Evolutionary conservation across 2,888 invertebrate species (phyloP).

Genomic region (Meloe dianella): DNA sequence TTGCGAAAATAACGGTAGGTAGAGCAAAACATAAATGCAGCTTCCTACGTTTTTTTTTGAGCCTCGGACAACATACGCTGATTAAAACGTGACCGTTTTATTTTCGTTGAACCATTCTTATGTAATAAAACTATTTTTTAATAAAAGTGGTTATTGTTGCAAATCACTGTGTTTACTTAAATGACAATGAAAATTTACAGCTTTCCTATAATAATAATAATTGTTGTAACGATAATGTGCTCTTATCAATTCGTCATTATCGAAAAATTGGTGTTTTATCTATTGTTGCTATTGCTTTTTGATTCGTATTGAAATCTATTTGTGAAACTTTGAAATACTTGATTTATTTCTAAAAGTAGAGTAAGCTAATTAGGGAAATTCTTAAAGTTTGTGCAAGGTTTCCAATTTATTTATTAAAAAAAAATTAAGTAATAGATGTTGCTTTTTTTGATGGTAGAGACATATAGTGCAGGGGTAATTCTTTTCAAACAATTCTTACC

Average conservation of each 20-base stretch:
- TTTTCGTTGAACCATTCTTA: not conserved
- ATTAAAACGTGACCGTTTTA: conserved; percentile 8
- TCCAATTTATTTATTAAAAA: not conserved
- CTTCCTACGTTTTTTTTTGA: not conserved
- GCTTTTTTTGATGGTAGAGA: not conserved
- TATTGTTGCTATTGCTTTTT: not conserved
- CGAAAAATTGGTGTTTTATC: not conserved
- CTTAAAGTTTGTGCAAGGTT: not conserved
- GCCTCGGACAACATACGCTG: conserved; percentile 2
- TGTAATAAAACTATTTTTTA: not conserved
- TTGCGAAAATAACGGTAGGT: too few relatives aligned
- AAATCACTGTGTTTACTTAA: too few relatives aligned
- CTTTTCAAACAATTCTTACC: conserved; percentile 8
- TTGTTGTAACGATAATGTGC: not conserved
- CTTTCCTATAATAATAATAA: not conserved
- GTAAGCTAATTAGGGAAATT: not conserved
- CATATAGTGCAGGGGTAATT: not conserved
- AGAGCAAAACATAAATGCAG: too few relatives aligned
- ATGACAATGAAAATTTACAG: too few relatives aligned
- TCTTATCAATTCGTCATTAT: not conserved
- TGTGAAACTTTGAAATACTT: not conserved
- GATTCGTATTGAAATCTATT: not conserved
- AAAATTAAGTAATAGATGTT: too few relatives aligned
- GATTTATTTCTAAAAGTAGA: not conserved
- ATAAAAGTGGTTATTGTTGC: not conserved